Percentiles rank a stretch among this genome's conserved stretches.
These are phyloP conservation scores for Daubentonia madagascariensis DNA, from an alignment of 2,113 vertebrate genomes.

Conservation along the genomic window DNA sequence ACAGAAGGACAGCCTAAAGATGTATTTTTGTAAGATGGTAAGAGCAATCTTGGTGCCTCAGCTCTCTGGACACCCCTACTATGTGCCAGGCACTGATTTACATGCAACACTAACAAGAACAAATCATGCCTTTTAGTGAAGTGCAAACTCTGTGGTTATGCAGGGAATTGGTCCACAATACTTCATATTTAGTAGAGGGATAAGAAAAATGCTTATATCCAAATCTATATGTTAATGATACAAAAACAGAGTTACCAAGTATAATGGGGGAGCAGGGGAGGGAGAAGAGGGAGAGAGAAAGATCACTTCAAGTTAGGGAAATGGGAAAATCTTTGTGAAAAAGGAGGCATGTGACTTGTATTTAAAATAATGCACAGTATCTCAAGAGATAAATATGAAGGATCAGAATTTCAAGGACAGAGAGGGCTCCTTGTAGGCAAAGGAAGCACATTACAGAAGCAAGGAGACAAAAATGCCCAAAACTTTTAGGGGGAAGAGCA, in stretches of 20 bases:
- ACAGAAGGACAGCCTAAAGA: background rate
- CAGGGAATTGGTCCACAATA: too few species aligned
- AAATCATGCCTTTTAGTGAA: background rate
- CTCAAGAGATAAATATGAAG: background rate
- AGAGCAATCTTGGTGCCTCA: rapidly evolving
- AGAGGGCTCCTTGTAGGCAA: background rate
- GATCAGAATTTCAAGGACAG: too few species aligned
- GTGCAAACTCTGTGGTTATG: background rate
- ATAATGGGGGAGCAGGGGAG: background rate
- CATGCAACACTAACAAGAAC: too few species aligned
- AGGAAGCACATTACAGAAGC: background rate
- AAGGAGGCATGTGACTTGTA: background rate
- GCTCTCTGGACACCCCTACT: too few species aligned
- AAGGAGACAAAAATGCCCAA: background rate
- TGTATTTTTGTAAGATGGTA: background rate
- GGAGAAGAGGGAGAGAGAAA: background rate
- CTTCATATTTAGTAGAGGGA: background rate
- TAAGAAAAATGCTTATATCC: background rate
- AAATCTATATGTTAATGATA: background rate
- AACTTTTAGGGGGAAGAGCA: background rate
- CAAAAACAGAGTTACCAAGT: background rate
- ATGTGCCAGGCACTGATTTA: background rate
- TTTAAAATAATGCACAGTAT: background rate
- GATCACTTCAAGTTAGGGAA: background rate
- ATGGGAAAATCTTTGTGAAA: background rate